A percentile compares a stretch with the other conserved stretches of the same genome.
Evolutionary conservation across 2,113 vertebrate genomes (phyloP).

Genomic region (Toxotes jaculatrix): DNA sequence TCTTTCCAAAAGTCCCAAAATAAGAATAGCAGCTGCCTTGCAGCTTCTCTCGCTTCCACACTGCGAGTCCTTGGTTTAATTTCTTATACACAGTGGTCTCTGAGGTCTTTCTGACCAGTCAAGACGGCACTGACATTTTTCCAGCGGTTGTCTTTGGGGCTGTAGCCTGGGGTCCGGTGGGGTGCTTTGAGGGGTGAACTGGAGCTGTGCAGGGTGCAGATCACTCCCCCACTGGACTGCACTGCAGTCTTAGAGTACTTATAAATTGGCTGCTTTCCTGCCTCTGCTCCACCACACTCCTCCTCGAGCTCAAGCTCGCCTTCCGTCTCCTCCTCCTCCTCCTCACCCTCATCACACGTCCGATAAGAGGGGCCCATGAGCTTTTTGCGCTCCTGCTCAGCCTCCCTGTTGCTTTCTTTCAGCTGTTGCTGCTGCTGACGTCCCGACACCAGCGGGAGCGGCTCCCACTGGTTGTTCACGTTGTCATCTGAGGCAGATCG

Average conservation of each 20-base stretch:
- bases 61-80: conserved; percentile 54
- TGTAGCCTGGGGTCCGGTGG: conserved; percentile 86
- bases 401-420: conserved; percentile 89
- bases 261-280: conserved; percentile 88
- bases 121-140: conserved; percentile 86
- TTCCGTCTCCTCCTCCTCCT: conserved; percentile 83
- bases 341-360: conserved; percentile 84
- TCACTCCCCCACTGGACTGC: conserved; percentile 85
- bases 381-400: conserved; percentile 92
- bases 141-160: conserved; percentile 95
- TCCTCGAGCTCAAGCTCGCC: conserved; percentile 77
- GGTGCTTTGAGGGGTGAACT: conserved; percentile 87
- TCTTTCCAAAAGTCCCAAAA: conserved; percentile 66
- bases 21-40: conserved; percentile 65
- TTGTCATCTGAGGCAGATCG: conserved; percentile 84
- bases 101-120: conserved; percentile 82
- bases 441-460: conserved; percentile 89
- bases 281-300: conserved; percentile 83
- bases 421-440: conserved; percentile 83
- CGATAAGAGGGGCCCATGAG: conserved; percentile 91
- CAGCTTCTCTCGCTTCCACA: conserved; percentile 60
- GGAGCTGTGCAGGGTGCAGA: conserved; percentile 86
- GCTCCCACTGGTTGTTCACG: conserved; percentile 96
- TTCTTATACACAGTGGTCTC: conserved; percentile 85
- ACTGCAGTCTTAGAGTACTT: conserved; percentile 88